These are phyloP conservation scores for Pyrocephalus nanus DNA, from an alignment of 2,797 vertebrate species.

Conservation along the genomic window DNA sequence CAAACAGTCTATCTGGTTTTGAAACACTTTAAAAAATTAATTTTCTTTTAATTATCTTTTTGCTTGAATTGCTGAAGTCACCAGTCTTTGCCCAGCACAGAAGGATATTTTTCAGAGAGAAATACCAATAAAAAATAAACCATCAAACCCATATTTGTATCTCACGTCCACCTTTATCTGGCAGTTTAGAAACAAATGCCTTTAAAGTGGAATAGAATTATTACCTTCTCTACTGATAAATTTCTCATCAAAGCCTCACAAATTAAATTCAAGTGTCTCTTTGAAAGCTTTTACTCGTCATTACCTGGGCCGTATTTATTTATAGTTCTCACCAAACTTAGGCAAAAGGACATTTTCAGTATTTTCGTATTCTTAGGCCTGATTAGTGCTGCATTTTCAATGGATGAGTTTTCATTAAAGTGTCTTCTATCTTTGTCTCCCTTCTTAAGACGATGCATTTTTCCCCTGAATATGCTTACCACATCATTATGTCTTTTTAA, in stretches of 20 bases:
- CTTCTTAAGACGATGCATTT: neutral
- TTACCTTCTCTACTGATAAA: slow-evolving; percentile 4
- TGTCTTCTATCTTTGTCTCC: neutral
- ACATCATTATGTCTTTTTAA: neutral
- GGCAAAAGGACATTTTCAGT: neutral
- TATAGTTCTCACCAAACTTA: neutral
- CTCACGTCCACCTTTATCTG: neutral
- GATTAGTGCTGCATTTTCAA: neutral
- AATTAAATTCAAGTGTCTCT: slow-evolving; percentile 16
- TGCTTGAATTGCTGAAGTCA: neutral
- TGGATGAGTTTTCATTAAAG: neutral
- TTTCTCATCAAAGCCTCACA: slow-evolving; percentile 8
- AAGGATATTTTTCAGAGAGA: neutral
- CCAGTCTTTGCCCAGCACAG: neutral
- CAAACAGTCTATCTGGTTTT: neutral
- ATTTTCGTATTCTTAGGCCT: neutral
- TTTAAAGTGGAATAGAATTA: neutral
- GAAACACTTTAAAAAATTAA: neutral
- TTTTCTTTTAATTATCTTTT: slow-evolving; percentile 26
- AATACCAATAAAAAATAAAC: slow-evolving; percentile 2
- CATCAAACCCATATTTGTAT: neutral
- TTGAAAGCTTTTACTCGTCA: neutral
- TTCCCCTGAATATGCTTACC: neutral
- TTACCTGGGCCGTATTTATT: neutral
- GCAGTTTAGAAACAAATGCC: neutral